These are phyloP conservation scores for Staurois parvus DNA, from an alignment of 2,797 vertebrate genomes.

Conservation along the genomic window DNA sequence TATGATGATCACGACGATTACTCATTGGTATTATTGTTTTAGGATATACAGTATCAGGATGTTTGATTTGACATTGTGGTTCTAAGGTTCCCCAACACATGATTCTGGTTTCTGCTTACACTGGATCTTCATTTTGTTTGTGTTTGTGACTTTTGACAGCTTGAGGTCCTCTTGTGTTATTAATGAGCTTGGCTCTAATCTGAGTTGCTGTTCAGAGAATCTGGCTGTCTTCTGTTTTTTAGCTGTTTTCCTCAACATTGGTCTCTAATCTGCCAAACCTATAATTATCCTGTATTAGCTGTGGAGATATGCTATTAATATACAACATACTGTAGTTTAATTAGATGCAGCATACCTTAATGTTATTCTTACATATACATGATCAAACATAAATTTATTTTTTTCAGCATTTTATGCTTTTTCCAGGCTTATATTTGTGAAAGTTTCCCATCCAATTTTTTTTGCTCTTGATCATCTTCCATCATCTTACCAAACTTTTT, in stretches of 20 bases:
- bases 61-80: too few species aligned
- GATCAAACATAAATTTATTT: too few species aligned
- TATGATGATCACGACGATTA: too few species aligned
- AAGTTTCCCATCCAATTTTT: too few species aligned
- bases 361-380: not conserved
- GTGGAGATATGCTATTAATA: not conserved
- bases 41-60: too few species aligned
- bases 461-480: too few species aligned
- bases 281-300: not conserved
- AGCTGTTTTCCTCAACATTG: slow-evolving; percentile 40
- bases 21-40: too few species aligned
- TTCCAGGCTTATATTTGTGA: too few species aligned
- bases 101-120: not conserved
- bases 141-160: slow-evolving; percentile 21
- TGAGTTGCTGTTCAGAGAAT: slow-evolving; percentile 28
- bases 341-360: not conserved
- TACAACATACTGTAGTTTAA: not conserved
- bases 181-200: slow-evolving; percentile 44
- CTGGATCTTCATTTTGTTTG: slow-evolving; percentile 15
- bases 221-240: slow-evolving; percentile 33
- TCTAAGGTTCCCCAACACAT: too few species aligned
- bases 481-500: too few species aligned
- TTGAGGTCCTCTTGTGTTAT: slow-evolving; percentile 37
- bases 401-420: not conserved
- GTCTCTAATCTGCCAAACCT: slow-evolving; percentile 23